These are phyloP conservation scores for Thaumetopoea pityocampa DNA, from an alignment of 1,140 invertebrate species.

Conservation along the genomic window DNA sequence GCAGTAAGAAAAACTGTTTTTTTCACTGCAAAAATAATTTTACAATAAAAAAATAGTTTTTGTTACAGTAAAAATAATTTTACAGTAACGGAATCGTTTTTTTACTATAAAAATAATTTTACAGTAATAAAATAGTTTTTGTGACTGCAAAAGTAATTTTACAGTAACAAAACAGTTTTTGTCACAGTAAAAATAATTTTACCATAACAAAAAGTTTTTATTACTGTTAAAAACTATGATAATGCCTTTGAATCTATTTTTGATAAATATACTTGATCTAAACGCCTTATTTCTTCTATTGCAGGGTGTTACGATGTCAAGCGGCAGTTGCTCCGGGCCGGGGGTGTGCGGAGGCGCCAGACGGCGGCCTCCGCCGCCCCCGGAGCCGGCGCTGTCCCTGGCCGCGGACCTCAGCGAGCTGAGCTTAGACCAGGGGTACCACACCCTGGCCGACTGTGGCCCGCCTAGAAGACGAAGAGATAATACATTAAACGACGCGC, in stretches of 20 bases:
- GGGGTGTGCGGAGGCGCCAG: constrained; percentile 58
- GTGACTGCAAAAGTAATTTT: too few species aligned
- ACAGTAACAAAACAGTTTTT: too few species aligned
- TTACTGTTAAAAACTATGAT: background rate
- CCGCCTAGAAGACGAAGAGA: constrained; percentile 49
- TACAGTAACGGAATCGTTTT: too few species aligned
- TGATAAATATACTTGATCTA: background rate
- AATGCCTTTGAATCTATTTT: background rate
- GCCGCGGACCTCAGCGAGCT: constrained; percentile 72
- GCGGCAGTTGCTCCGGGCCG: constrained; percentile 57
- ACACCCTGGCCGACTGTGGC: constrained; percentile 80
- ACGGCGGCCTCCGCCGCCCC: constrained; percentile 55
- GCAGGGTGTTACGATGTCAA: constrained; percentile 60
- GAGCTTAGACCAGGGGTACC: constrained; percentile 85
- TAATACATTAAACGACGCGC: constrained; percentile 51
- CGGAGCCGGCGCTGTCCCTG: constrained; percentile 53
- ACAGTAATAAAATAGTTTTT: too few species aligned
- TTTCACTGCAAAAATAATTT: too few species aligned
- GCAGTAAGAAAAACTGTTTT: too few species aligned
- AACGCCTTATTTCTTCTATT: constrained; percentile 16
- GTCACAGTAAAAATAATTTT: too few species aligned
- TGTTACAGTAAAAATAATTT: too few species aligned
- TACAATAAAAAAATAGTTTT: too few species aligned
- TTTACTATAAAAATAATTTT: too few species aligned
- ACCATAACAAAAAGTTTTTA: too few species aligned